Conservation (phyloP, 2,888 invertebrate genomes). For the Macaria notata region DNA sequence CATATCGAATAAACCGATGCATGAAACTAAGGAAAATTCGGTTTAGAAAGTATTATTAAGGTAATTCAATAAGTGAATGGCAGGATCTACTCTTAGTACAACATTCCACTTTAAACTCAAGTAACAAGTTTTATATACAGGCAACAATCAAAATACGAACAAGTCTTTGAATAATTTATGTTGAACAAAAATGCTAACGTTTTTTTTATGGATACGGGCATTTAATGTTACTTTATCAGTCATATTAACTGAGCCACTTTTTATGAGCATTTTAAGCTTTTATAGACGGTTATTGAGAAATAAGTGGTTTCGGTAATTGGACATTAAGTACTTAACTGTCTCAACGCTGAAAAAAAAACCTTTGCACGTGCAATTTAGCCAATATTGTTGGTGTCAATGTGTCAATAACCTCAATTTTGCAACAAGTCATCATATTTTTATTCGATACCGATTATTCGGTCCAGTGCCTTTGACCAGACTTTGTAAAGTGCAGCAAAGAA, state of each 20-base stretch:
- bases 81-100: not conserved
- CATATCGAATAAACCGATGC: too few species aligned
- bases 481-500: constrained; percentile 43
- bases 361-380: not conserved
- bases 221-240: constrained; percentile 21
- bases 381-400: not conserved
- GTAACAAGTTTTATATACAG: constrained; percentile 12
- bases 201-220: constrained; percentile 26
- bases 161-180: constrained; percentile 30
- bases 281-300: constrained; percentile 5
- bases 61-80: too few species aligned
- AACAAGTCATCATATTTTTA: constrained; percentile 51
- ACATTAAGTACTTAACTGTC: not conserved
- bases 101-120: constrained; percentile 3
- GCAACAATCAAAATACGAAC: constrained; percentile 9
- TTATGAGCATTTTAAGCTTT: constrained; percentile 16
- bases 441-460: constrained; percentile 63
- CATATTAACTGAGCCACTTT: constrained; percentile 25
- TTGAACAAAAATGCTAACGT: constrained; percentile 23
- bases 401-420: constrained; percentile 16
- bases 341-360: not conserved
- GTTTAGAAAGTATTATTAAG: too few species aligned
- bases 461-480: constrained; percentile 51
- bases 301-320: not conserved
- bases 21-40: too few species aligned